Conservation (phyloP, 2,797 vertebrate genomes). For the Halcyon chelicuti region DNA sequence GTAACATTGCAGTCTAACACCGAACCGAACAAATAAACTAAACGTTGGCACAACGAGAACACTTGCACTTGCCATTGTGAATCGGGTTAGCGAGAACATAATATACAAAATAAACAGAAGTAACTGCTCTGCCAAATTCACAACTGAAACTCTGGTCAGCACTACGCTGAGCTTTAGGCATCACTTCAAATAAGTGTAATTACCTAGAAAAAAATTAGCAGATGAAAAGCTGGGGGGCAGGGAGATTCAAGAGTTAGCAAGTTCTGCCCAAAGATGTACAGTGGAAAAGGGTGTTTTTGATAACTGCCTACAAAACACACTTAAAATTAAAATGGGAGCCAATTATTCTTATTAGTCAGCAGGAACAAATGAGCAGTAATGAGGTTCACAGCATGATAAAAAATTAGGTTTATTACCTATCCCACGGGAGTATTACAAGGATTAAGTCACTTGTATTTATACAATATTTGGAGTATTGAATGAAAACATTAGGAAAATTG, state of each 20-base stretch:
- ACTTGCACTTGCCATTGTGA: background rate
- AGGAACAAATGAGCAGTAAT: conserved; percentile 12
- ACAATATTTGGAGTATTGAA: background rate
- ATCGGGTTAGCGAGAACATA: background rate
- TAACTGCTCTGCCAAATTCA: background rate
- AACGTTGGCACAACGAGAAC: background rate
- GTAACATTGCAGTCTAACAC: background rate
- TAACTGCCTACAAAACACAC: background rate
- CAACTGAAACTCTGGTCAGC: conserved; percentile 11
- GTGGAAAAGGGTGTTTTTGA: background rate
- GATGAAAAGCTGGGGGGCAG: background rate
- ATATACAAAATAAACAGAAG: conserved; percentile 27
- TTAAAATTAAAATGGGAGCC: background rate
- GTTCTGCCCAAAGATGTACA: background rate
- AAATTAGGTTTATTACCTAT: conserved; percentile 16
- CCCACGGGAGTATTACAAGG: background rate
- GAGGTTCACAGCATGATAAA: conserved; percentile 32
- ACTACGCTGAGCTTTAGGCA: background rate
- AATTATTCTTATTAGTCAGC: conserved; percentile 39
- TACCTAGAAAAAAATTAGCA: background rate
- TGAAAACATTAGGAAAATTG: conserved; percentile 26
- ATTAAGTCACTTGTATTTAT: conserved; percentile 2
- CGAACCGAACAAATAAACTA: background rate
- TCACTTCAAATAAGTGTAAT: background rate
- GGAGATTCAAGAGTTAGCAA: background rate